phyloP scores from a whole-genome alignment of 2,113 vertebrate species.

The Larimichthys crocea region DNA sequence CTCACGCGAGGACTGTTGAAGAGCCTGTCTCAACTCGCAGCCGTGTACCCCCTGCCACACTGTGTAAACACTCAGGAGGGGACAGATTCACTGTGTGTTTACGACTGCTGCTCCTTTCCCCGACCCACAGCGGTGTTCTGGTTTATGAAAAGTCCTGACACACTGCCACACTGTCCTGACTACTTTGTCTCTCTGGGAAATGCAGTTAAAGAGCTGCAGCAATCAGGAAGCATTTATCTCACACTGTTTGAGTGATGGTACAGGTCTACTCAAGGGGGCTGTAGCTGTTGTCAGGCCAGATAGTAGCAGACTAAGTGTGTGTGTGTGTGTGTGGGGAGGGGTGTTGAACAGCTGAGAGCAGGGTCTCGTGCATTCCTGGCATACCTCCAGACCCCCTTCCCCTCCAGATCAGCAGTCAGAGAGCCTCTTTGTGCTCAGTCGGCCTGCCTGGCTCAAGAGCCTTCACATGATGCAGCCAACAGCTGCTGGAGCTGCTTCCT shows the following conservation, averaged over 20 bases:
- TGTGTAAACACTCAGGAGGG: slow-evolving; percentile 46
- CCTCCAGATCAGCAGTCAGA: slow-evolving; percentile 58
- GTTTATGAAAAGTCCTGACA: slow-evolving; percentile 23
- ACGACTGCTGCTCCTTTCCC: neutral
- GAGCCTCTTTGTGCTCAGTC: slow-evolving; percentile 70
- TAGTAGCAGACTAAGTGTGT: slow-evolving; percentile 32
- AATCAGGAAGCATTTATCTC: slow-evolving; percentile 36
- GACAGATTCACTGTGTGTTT: slow-evolving; percentile 27
- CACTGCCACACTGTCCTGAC: neutral
- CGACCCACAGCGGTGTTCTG: slow-evolving; percentile 6
- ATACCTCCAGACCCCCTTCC: slow-evolving; percentile 73
- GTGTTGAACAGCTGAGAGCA: slow-evolving; percentile 80
- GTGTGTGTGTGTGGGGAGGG: slow-evolving; percentile 20
- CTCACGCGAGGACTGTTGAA: slow-evolving; percentile 78
- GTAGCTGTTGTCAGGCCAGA: slow-evolving; percentile 56
- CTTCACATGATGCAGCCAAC: slow-evolving; percentile 74
- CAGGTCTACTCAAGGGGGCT: slow-evolving; percentile 10
- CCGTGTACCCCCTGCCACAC: neutral
- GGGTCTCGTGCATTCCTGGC: slow-evolving; percentile 79
- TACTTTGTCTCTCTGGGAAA: slow-evolving; percentile 3
- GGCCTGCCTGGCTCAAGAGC: slow-evolving; percentile 41
- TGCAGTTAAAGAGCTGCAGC: neutral
- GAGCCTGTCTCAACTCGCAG: slow-evolving; percentile 76
- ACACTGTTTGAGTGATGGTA: slow-evolving; percentile 28
- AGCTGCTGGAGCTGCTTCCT: slow-evolving; percentile 77